Base-by-base conservation (phyloP, 2,113 vertebrate species). In the Corvus hawaiiensis region DNA sequence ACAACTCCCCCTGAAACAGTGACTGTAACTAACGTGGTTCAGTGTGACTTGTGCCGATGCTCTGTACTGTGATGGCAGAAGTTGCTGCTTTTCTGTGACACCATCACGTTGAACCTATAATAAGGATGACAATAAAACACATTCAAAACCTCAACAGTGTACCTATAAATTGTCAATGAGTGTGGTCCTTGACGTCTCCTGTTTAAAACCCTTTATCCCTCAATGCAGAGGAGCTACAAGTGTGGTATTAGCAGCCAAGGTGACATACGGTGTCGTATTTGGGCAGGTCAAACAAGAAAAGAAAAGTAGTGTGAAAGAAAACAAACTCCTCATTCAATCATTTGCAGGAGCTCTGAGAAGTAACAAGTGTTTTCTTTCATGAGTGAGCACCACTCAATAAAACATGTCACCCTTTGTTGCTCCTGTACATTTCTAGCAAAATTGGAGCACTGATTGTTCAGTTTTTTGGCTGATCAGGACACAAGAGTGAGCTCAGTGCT, bases 111-210 rank as follows among this genome's bases (percentile, higher is more conserved):
- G 49, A 78, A 67, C 56, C 48, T 91, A 0, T 20, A 51, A 15
- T 51, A 79, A 75, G 12, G 33, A 14, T 85, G 89, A 68, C 63
- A 96, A 71, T 96, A 90, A 95, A 95, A n/a, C 15, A 58, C 14
- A n/a, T 62, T 72, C 21, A 76, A 85, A 61, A 87, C 54, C 20
- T 55, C 51, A 44, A 8, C 5, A 13, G 21, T 19, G 26, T 4
- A 11, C 32, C 62, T 92, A 2, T 72, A 49, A 67, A 54, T 88
- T 41, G 33, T 41, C 61, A 30, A 0, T 52, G 35, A 74, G 41
- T 2, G 28, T 88, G 58, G 44, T 78, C 54, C 28, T 55, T 52
- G 14, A 22, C 52, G 32, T 35, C 20, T 88, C 21, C 30, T 72
- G 11, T 67, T 81, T 23, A 67, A 77, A 83, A 39, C 10, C 7